Evolutionary conservation across 2,888 invertebrate genomes (phyloP), one percentile per base, ranked within the genome.

Genomic region (Ceraclea dissimilis): DNA sequence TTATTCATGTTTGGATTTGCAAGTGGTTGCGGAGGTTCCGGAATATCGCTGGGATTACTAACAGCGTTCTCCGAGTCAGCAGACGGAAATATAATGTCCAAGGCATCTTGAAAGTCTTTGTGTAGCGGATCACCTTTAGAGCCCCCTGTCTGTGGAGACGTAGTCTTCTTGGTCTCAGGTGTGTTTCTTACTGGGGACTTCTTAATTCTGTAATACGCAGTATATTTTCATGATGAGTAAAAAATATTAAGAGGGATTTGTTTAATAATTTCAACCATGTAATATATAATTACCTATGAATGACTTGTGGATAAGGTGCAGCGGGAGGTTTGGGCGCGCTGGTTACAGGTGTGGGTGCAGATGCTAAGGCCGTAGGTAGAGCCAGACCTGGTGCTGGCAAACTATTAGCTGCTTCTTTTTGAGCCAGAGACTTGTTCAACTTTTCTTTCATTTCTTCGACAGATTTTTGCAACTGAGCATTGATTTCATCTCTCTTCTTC

Each of bases 61-160:
- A 13, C 6, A 17, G 18, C n/a, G 47, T 47, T 18, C 16, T 21
- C 50, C 33, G 72, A 71, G 18, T 68, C 69, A 4, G 71, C 72
- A 0, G 72, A 66, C 0, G 84, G 84, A 69, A 84, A 85, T 54
- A 85, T 81, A 33, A 84, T 83, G 67, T 83, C 81, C 2, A 85
- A 71, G 0, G 84, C 84, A 54, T 84, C 83, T 60, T 84, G 83
- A 64, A 84, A 77, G 70, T 84, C 84, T 62, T 82, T 79, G 2
- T 83, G 83, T 1, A 84, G 69, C 13, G 60, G 59, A 16, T 51
- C 51, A 18, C 48, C 46, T 26, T 54, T 58, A 5, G 47, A 21
- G 4, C 8, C 13, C 2, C 8, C 5, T 20, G 34, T 20, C 34
- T n/a, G 26, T 16, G 49, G 46, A 22, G 51, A 44, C 5, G 53